A percentile compares a stretch with the other conserved stretches of the same genome.
These are phyloP conservation scores for Diorhabda sublineata DNA, from an alignment of 1,140 invertebrate genomes.

Conservation along the genomic window DNA sequence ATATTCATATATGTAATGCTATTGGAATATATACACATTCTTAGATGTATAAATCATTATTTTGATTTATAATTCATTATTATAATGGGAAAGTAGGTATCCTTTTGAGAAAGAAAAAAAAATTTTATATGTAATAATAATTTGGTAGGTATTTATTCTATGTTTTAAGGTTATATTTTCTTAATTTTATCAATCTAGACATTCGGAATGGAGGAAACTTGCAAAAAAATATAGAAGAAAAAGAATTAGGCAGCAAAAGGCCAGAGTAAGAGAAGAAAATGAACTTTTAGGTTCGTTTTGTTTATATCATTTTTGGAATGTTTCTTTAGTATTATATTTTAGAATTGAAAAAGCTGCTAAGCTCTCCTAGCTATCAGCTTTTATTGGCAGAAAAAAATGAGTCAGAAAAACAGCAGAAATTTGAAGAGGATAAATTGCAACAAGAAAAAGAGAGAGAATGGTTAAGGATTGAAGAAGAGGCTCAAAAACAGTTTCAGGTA, in stretches of 20 bases:
- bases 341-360: conserved; percentile 37
- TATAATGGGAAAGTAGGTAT: conserved; percentile 46
- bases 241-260: conserved; percentile 44
- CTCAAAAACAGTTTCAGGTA: conserved; percentile 42
- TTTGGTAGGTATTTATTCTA: conserved; percentile 3
- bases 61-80: background rate
- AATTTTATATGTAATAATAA: conserved; percentile 3
- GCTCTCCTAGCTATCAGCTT: conserved; percentile 42
- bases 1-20: too few relatives aligned
- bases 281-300: conserved; percentile 34
- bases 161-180: conserved; percentile 39
- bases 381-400: conserved; percentile 40
- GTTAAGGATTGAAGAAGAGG: conserved; percentile 45
- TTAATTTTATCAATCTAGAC: conserved; percentile 45
- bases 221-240: conserved; percentile 50
- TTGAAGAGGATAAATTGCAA: conserved; percentile 19
- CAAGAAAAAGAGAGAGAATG: conserved; percentile 43
- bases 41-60: too few relatives aligned
- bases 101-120: conserved; percentile 37
- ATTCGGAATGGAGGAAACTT: conserved; percentile 47
- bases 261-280: conserved; percentile 40
- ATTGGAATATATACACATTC: too few relatives aligned
- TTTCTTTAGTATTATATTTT: conserved; percentile 21
- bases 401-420: conserved; percentile 20
- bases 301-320: conserved; percentile 4